Base-by-base conservation (phyloP, 2,888 invertebrate genomes). In the Blastobasis adustella region DNA sequence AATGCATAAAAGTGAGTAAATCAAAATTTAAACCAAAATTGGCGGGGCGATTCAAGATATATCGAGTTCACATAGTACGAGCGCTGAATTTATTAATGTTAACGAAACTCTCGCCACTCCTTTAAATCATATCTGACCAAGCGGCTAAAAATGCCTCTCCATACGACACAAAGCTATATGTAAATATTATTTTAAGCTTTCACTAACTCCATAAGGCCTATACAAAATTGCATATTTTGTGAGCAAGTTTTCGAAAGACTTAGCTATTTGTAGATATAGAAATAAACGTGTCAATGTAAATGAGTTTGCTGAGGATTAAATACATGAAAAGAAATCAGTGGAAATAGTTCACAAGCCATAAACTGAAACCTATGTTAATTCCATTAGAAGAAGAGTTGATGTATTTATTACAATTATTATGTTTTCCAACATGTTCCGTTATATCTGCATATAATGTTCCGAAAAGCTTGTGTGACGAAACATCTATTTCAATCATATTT, bases 101-200 rank as follows among this genome's bases (percentile, higher is more conserved):
- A 82, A 85, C 81, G 81, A 83, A 79, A 71, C 77, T 79, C 76
- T 85, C 78, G 73, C 67, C 79, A 74, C 75, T 75, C 65, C 76
- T 78, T 79, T 85, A 79, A 84, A 86, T 85, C 85, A 86, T 83
- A 86, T 84, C 82, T 79, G 84, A 79, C 79, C 78, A 76, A 73
- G 76, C 80, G 75, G 63, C 78, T 83, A 82, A 83, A 85, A 82
- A 82, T 79, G 73, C 76, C 68, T 63, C 69, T 69, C 64, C 67
- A 23, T 23, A 23, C 3, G 23, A 23, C 23, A 23, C 23, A 3
- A 23, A 23, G 23, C 23, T 23, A 23, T 23, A 23, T 23, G 23
- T 23, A 23, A 23, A 23, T 23, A 23, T 23, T 23, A 23, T 23
- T 23, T 23, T 23, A 3, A 23, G 23, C 23, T 23, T 23, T 23